Evolutionary conservation across 2,888 invertebrate genomes (phyloP).

Genomic region (Dynastes maya): DNA sequence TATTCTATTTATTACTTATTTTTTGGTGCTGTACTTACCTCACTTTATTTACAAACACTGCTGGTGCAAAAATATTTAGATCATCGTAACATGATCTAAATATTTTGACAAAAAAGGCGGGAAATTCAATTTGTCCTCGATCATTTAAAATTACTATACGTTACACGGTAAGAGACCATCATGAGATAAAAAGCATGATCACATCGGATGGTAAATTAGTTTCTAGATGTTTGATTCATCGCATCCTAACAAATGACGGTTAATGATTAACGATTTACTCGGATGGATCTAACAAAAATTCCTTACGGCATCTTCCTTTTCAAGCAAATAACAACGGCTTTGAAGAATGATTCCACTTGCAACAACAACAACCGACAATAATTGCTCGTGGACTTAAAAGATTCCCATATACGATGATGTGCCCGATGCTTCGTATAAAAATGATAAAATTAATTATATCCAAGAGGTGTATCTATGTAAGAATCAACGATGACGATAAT

Average conservation of each 20-base stretch:
- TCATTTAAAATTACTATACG: too few relatives aligned
- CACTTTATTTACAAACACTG: too few relatives aligned
- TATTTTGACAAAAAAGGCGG: too few relatives aligned
- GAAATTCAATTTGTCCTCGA: too few relatives aligned
- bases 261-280: slow-evolving; percentile 12
- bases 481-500: neutral
- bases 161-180: too few relatives aligned
- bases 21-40: too few relatives aligned
- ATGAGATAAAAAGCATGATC: too few relatives aligned
- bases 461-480: too few relatives aligned
- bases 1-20: too few relatives aligned
- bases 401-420: slow-evolving; percentile 1
- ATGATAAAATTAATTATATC: slow-evolving; percentile 8
- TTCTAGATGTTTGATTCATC: slow-evolving; percentile 8
- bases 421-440: neutral
- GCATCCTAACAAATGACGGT: slow-evolving; percentile 15
- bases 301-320: neutral
- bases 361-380: neutral
- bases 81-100: too few relatives aligned
- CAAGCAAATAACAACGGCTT: neutral
- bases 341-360: neutral
- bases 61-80: too few relatives aligned
- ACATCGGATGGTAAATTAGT: slow-evolving; percentile 14
- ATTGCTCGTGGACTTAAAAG: neutral
- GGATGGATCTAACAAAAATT: neutral